Base-by-base conservation (phyloP, 2,797 vertebrate species). In the Podarcis siculus region DNA sequence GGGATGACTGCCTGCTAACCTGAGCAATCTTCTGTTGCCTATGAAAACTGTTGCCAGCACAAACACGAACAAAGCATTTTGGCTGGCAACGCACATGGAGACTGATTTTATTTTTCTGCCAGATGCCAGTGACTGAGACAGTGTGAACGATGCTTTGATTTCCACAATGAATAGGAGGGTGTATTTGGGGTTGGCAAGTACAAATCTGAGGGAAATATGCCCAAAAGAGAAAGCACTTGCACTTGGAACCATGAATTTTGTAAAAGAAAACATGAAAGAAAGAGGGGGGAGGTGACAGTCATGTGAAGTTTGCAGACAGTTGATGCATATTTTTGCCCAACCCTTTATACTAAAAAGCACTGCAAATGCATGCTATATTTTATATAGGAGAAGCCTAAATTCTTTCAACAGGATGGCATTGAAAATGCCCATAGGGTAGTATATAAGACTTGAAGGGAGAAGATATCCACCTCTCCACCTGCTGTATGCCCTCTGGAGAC, bases 141-240 rank as follows among this genome's bases (percentile, higher is more conserved):
- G 90, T 79, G 85, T 90, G 83, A 79, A 81, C 91, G 92, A 92
- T 92, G 86, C 61, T 91, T 89, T 49, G 61, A 83, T 90, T 69
- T 58, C 79, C 30, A 13, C 42, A 91, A 92, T 82, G 42, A 85
- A 82, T 90, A 83, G 90, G 79, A 75, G 82, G 80, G 67, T 77
- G 76, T 89, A 45, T 1, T 89, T 91, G 86, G 77, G 35, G 23
- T 37, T 90, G 92, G 55, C 77, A 89, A 87, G 82, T 15, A 42
- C 88, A 32, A 89, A 83, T 81, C 66, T 85, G 4, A 8, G 78
- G 78, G n/a, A 89, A 73, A 73, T 79, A 75, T 94, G 79, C 89
- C 39, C 86, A 80, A 86, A 95, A 90, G 8, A 0, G 8, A 58
- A 19, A 3, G 42, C 73, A 90, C 64, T 85, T 91, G 30, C 27